A percentile compares a stretch with the other conserved stretches of the same genome.
phyloP scores from a whole-genome alignment of 2,113 vertebrate species.

The Junco hyemalis region DNA sequence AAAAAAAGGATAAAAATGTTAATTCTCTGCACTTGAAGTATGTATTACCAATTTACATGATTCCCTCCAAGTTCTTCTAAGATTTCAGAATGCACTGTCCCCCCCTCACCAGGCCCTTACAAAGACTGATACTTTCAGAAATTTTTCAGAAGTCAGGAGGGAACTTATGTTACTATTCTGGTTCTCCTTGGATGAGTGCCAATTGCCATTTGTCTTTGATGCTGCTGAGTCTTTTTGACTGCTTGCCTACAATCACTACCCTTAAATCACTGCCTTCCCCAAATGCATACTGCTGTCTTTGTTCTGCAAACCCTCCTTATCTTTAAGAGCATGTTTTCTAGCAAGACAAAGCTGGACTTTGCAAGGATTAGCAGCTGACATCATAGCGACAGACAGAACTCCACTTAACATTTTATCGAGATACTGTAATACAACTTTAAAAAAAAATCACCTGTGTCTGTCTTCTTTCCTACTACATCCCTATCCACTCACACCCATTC shows the following conservation, averaged over 20 bases:
- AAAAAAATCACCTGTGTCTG: fast-evolving
- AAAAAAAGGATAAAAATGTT: background rate
- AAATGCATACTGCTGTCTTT: background rate
- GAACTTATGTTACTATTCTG: background rate
- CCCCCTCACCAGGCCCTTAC: background rate
- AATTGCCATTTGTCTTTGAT: background rate
- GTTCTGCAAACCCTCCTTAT: background rate
- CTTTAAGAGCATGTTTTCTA: background rate
- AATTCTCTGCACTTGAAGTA: background rate
- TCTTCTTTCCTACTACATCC: background rate
- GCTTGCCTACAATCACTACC: background rate
- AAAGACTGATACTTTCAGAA: background rate
- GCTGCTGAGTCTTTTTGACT: background rate
- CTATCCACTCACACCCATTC: background rate
- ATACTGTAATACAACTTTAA: background rate
- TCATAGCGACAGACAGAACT: background rate
- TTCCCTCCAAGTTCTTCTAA: background rate
- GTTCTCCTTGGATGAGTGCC: background rate
- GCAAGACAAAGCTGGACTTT: background rate
- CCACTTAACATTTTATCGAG: background rate
- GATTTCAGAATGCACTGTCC: background rate
- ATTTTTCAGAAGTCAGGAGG: background rate
- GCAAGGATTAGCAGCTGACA: background rate
- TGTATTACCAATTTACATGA: background rate
- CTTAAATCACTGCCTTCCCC: background rate